Conservation (phyloP, 2,113 vertebrate genomes). For the Cyrtonyx montezumae region DNA sequence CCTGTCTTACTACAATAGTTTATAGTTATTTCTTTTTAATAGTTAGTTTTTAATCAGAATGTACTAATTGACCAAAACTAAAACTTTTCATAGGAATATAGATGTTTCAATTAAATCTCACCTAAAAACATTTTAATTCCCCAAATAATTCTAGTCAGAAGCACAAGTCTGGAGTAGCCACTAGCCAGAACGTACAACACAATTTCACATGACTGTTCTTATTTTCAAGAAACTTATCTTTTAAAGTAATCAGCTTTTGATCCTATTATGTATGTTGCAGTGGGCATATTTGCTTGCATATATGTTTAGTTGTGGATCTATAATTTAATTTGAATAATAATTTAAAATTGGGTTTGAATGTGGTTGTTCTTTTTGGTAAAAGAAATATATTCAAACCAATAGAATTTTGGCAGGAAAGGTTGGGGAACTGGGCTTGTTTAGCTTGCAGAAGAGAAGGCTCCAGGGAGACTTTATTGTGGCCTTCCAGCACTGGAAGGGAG, state of each 20-base stretch:
- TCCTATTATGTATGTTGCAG: background rate
- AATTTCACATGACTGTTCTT: background rate
- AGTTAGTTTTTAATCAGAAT: background rate
- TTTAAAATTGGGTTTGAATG: background rate
- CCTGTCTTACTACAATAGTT: background rate
- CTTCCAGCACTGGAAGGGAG: too few relatives aligned
- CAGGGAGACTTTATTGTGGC: too few relatives aligned
- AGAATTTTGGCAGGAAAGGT: accelerated
- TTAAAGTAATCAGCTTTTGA: background rate
- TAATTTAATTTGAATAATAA: background rate
- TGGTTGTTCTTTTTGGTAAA: background rate
- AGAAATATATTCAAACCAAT: background rate
- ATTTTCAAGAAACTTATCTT: background rate
- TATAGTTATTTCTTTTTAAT: background rate
- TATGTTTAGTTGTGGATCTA: background rate
- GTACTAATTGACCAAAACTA: background rate
- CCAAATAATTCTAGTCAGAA: background rate
- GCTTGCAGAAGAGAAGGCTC: too few relatives aligned
- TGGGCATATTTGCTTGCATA: background rate
- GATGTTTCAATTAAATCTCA: background rate
- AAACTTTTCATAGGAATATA: background rate
- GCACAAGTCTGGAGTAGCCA: background rate
- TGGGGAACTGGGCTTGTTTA: too few relatives aligned
- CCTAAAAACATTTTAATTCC: background rate
- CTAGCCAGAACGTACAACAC: background rate